Evolutionary conservation across 2,797 vertebrate species (phyloP).

Genomic region (Nothura maculosa): DNA sequence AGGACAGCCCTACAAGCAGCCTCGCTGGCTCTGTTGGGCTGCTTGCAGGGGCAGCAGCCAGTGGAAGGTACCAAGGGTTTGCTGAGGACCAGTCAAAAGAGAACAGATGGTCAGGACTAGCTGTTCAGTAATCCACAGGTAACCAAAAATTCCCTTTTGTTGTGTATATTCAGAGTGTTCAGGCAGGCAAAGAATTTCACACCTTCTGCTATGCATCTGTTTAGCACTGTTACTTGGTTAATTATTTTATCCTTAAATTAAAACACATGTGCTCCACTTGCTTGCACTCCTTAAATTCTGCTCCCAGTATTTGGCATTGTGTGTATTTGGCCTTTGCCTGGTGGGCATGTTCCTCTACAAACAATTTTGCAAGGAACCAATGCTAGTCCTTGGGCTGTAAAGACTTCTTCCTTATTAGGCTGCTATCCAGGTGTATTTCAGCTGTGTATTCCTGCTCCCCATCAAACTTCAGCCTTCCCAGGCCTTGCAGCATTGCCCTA

Average conservation of each 20-base stretch:
- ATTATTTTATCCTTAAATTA: not conserved
- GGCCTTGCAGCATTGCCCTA: not conserved
- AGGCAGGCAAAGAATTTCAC: not conserved
- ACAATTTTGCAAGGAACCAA: not conserved
- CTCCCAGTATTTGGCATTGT: not conserved
- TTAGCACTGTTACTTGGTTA: not conserved
- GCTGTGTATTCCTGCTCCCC: not conserved
- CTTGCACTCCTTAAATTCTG: not conserved
- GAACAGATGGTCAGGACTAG: not conserved
- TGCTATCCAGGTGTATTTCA: not conserved
- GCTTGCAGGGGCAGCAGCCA: not conserved
- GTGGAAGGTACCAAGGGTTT: not conserved
- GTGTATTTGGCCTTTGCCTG: not conserved
- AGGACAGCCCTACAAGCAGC: too few species aligned
- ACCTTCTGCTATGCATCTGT: not conserved
- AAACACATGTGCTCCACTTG: not conserved
- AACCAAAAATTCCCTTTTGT: not conserved
- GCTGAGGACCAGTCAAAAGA: accelerated
- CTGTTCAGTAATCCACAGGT: not conserved
- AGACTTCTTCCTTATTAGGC: not conserved
- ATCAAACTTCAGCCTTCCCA: not conserved
- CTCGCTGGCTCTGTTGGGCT: not conserved
- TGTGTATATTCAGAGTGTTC: accelerated
- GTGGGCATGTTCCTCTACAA: not conserved
- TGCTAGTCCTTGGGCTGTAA: not conserved